Evolutionary conservation across 2,113 vertebrate species (phyloP).

Genomic region (Sebastes schlegelii): DNA sequence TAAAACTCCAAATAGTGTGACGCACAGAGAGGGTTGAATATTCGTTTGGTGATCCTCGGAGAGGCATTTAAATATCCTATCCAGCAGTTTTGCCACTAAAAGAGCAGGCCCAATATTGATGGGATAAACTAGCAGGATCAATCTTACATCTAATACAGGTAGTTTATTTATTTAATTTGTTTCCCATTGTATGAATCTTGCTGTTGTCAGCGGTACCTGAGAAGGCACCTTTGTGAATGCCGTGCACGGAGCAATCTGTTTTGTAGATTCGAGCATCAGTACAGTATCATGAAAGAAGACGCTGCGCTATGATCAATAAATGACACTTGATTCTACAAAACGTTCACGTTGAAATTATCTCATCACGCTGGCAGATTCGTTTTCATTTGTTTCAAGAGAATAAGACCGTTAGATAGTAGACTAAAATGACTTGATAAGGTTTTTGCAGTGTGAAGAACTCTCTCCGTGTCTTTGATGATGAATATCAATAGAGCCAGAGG

Average conservation of each 20-base stretch:
- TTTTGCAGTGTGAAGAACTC: background rate
- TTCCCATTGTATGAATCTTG: background rate
- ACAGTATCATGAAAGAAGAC: background rate
- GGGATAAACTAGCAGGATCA: background rate
- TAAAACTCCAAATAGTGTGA: too few relatives aligned
- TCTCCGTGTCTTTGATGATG: background rate
- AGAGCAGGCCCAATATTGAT: too few relatives aligned
- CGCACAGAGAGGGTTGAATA: too few relatives aligned
- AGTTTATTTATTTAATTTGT: too few relatives aligned
- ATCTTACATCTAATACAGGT: background rate
- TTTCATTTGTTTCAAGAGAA: background rate
- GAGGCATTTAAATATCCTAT: too few relatives aligned
- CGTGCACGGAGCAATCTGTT: background rate
- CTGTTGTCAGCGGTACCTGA: background rate
- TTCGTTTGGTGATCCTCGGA: too few relatives aligned
- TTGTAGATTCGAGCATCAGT: background rate
- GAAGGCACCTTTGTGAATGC: background rate
- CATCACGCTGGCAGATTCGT: background rate
- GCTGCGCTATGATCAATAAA: background rate
- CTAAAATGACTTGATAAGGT: background rate
- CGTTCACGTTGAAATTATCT: background rate
- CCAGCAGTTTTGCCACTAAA: too few relatives aligned
- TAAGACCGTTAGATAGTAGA: background rate
- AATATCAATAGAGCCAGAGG: slow-evolving; percentile 1
- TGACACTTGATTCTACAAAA: background rate